phyloP scores from a whole-genome alignment of 2,113 vertebrate genomes.

The western clawed frog (Xenopus tropicalis) region UCB_Xtro_10.0 CM004451.2:13657001-13657500 shows the following conservation, averaged over 20 bases:
- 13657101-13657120: no score
- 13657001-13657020: conserved; percentile 15
- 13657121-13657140: no score
- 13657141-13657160: not conserved
- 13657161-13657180: not conserved
- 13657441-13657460: conserved; percentile 14
- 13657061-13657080: no score
- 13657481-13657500: no score
- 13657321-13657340: conserved; percentile 4
- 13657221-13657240: not conserved
- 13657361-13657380: conserved; percentile 22
- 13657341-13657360: conserved; percentile 20
- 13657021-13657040: conserved; percentile 21
- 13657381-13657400: not conserved
- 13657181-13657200: conserved; percentile 20
- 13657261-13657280: no score
- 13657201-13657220: not conserved
- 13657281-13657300: no score
- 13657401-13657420: not conserved
- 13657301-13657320: not conserved
- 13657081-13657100: no score
- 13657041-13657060: not conserved
- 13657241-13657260: no score
- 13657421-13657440: not conserved
- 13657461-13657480: not conserved